phyloP scores from a whole-genome alignment of 2,113 vertebrate genomes.

The Chunga burmeisteri region DNA sequence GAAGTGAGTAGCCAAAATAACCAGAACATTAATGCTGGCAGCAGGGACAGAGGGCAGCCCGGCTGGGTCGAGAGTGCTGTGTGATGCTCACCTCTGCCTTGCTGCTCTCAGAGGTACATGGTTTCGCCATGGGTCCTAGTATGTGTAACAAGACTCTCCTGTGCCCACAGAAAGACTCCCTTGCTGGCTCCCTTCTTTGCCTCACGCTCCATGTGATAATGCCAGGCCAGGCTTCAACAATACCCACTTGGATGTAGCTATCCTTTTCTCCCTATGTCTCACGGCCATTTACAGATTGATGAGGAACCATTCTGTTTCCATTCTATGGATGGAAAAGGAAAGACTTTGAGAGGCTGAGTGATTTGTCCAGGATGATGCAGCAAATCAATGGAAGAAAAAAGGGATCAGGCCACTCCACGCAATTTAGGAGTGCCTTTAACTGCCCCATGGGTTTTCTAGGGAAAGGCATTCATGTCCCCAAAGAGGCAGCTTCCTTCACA shows the following conservation, averaged over 20 bases:
- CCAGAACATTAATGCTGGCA: neutral
- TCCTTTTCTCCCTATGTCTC: neutral
- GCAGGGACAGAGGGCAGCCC: neutral
- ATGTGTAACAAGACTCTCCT: neutral
- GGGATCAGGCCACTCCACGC: neutral
- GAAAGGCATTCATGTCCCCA: neutral
- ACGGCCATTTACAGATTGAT: neutral
- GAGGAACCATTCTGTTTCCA: neutral
- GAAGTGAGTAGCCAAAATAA: neutral
- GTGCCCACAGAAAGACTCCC: neutral
- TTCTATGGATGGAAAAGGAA: neutral
- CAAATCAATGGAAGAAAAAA: neutral
- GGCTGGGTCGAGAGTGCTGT: neutral
- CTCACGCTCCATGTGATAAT: neutral
- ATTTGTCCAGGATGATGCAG: neutral
- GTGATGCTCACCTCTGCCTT: neutral
- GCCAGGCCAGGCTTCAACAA: neutral
- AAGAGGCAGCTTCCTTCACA: neutral
- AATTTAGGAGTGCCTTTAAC: neutral
- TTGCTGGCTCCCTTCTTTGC: neutral
- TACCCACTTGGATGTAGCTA: neutral
- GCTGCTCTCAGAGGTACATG: neutral
- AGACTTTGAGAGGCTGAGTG: neutral
- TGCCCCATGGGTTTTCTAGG: neutral
- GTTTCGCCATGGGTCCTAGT: neutral